Evolutionary conservation across 2,113 vertebrate species (phyloP), one percentile per base, ranked within the genome.

Genomic region (Sebastes fasciatus): DNA sequence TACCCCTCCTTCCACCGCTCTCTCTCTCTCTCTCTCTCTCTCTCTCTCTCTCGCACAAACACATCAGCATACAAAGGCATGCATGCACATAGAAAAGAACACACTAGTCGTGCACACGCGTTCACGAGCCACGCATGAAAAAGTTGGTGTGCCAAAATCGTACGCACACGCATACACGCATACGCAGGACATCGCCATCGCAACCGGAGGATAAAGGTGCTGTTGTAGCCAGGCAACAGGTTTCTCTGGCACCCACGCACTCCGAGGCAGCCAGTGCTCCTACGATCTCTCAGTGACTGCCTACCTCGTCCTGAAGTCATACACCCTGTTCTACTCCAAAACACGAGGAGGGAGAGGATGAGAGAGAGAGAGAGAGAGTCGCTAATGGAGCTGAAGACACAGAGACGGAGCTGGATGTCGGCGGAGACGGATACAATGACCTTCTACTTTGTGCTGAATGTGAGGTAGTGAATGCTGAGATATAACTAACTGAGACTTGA

Each of bases 201-300:
- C 94, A 93, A 93, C 92, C 58, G 23, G 84, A 91, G 92, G 87
- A 93, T 91, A 91, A 94, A 93, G 93, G 94, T 91, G 91, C 84
- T 83, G 92, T 90, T 84, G 94, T 95, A 96, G 92, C 94, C 94
- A 93, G 94, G 94, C 94, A 96, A 94, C 95, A 91, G 93, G 93
- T 94, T 95, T 92, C 88, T 94, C 81, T 91, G 86, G 92, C 92
- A 89, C 93, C 92, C 93, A 95, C 94, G 90, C 91, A 92, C 82
- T 85, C 66, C 62, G 85, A 93, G 79, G 83, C 74, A 93, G 89
- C 89, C 87, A 84, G 86, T 83, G 90, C 91, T 90, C 86, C 90
- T 79, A 84, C 84, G 61, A 84, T 91, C 88, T 87, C 74, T 89
- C 86, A 68, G 83, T 83, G 85, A 89, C 84, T 89, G 87, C 87